phyloP scores from a whole-genome alignment of 2,113 vertebrate genomes.

The Aldabrachelys gigantea region DNA sequence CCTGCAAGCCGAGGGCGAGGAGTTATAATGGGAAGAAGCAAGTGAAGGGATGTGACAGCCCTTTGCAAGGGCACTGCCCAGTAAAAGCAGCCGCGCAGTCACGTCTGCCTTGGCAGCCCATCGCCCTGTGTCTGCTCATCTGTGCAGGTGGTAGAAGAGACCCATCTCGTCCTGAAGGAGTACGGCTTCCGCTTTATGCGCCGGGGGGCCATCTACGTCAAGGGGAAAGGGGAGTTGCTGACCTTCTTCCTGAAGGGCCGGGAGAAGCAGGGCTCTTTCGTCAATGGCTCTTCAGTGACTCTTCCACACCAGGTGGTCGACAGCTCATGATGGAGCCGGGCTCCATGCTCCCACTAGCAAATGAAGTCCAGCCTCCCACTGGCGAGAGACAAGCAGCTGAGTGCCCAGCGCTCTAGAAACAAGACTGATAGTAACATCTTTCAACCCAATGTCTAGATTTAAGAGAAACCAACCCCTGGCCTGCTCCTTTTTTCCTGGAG shows the following conservation, averaged over 20 bases:
- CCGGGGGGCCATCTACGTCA: constrained; percentile 92
- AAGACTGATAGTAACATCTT: neutral
- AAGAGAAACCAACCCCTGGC: neutral
- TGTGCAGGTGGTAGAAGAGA: constrained; percentile 93
- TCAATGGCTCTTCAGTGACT: constrained; percentile 88
- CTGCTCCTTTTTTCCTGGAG: neutral
- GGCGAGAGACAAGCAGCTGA: rapidly evolving
- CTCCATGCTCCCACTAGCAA: rapidly evolving
- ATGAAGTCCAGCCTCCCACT: neutral
- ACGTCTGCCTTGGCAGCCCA: neutral
- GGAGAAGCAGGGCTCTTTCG: constrained; percentile 90
- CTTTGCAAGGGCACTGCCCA: neutral
- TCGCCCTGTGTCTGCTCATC: neutral
- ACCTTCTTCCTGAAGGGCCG: constrained; percentile 95
- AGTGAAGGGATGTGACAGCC: neutral
- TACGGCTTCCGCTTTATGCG: constrained; percentile 94
- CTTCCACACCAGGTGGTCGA: constrained; percentile 96
- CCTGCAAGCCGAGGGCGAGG: neutral
- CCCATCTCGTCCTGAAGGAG: constrained; percentile 91
- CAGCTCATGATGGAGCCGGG: constrained; percentile 78
- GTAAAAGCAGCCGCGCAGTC: neutral
- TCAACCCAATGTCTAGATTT: neutral
- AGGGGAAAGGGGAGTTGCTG: constrained; percentile 95
- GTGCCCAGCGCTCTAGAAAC: neutral
- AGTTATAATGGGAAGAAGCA: no score